A percentile compares a stretch with the other conserved stretches of the same genome.
These are phyloP conservation scores for Helicolenus hilgendorfi DNA, from an alignment of 2,797 vertebrate genomes.

Conservation along the genomic window DNA sequence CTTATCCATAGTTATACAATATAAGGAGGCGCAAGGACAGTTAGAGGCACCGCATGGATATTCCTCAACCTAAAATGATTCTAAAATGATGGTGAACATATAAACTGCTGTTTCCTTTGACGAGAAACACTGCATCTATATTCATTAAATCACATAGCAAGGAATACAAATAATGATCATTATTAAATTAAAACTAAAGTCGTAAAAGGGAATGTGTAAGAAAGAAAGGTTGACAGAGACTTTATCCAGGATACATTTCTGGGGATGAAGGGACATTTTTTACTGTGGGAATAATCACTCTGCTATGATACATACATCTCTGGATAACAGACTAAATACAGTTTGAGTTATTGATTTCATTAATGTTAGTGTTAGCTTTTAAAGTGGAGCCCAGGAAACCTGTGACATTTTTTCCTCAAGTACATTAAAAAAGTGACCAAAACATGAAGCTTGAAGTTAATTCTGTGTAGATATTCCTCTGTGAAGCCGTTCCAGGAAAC, in stretches of 20 bases:
- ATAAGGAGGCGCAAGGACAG: too few relatives aligned
- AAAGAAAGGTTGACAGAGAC: background rate
- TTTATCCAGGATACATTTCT: constrained; percentile 13
- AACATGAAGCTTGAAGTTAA: constrained; percentile 40
- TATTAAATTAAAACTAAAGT: background rate
- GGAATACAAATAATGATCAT: background rate
- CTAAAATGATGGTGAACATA: background rate
- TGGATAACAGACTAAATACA: constrained; percentile 34
- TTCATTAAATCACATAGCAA: background rate
- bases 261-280: background rate
- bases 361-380: constrained; percentile 18
- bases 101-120: background rate
- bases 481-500: constrained; percentile 80
- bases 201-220: background rate
- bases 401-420: constrained; percentile 29
- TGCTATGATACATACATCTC: background rate
- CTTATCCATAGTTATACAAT: background rate
- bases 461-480: constrained; percentile 43
- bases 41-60: background rate
- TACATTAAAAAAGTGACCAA: constrained; percentile 53
- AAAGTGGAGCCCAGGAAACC: constrained; percentile 30
- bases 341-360: constrained; percentile 10
- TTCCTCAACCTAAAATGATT: background rate
- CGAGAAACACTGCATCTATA: background rate
- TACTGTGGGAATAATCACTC: background rate